phyloP scores from a whole-genome alignment of 64 coral and sea anemone species.

The Acropora yongei region DNA sequence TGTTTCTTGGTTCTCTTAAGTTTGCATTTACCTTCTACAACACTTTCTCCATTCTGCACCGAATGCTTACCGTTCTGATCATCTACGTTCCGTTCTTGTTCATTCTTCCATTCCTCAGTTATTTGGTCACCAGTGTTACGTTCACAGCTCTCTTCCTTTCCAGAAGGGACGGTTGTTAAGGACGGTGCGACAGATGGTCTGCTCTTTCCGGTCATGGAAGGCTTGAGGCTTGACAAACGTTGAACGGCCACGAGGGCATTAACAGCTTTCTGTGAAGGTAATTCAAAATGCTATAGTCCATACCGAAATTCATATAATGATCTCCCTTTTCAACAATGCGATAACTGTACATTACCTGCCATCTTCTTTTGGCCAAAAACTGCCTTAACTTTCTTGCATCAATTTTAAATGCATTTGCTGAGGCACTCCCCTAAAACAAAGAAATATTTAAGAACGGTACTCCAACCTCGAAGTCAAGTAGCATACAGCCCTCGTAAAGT shows the following conservation, averaged over 20 bases:
- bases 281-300: not conserved
- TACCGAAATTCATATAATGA: not conserved
- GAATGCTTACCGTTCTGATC: not conserved
- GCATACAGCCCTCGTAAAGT: too few relatives aligned
- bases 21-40: not conserved
- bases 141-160: constrained; percentile 39
- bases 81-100: not conserved
- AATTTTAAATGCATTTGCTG: constrained; percentile 78
- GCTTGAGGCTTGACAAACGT: constrained; percentile 65
- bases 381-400: constrained; percentile 91
- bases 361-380: constrained; percentile 96
- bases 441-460: too few relatives aligned
- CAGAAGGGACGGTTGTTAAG: constrained; percentile 47
- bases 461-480: too few relatives aligned
- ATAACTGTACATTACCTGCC: constrained; percentile 75
- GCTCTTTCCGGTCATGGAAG: constrained; percentile 47
- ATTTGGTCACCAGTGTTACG: constrained; percentile 4
- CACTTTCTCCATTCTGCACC: not conserved
- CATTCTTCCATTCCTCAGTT: not conserved
- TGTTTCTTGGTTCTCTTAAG: too few relatives aligned
- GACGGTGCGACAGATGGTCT: constrained; percentile 66
- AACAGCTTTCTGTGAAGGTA: constrained; percentile 70
- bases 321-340: not conserved
- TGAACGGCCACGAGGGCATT: constrained; percentile 86
- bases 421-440: constrained; percentile 42